Conservation (phyloP, 2,113 vertebrate genomes). For the Rhea pennata region DNA sequence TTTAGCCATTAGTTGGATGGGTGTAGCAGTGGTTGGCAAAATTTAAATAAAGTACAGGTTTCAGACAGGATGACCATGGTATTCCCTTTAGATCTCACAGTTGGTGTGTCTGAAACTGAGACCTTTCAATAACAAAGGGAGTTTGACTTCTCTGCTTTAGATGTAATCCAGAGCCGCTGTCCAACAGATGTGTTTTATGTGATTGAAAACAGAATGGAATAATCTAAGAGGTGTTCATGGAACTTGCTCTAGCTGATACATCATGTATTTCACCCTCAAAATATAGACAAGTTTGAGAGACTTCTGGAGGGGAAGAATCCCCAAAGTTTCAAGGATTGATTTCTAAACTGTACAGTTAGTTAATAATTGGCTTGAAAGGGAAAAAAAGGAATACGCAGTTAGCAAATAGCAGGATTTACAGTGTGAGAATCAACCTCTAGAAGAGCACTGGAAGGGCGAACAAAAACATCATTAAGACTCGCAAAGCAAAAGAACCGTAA, state of each 20-base stretch:
- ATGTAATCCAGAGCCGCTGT: background rate
- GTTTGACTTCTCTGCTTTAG: background rate
- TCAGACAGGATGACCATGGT: background rate
- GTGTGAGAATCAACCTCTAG: background rate
- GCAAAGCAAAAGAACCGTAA: background rate
- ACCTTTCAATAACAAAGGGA: background rate
- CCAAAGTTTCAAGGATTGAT: background rate
- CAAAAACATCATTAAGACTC: background rate
- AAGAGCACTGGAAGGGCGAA: background rate
- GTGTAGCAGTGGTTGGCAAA: background rate
- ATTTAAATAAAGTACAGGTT: background rate
- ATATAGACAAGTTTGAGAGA: background rate
- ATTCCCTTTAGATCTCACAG: background rate
- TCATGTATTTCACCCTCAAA: background rate
- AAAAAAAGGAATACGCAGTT: background rate
- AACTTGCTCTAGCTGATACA: background rate
- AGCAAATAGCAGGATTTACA: background rate
- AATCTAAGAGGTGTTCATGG: background rate
- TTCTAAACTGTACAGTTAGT: background rate
- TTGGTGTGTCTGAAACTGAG: background rate
- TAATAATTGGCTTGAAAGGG: background rate
- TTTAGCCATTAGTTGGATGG: background rate
- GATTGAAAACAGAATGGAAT: background rate
- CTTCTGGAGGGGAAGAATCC: background rate
- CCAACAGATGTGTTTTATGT: background rate